A percentile compares a stretch with the other conserved stretches of the same genome.
phyloP scores from a whole-genome alignment of 1,140 invertebrate species.

The Melanaphis sacchari region DNA sequence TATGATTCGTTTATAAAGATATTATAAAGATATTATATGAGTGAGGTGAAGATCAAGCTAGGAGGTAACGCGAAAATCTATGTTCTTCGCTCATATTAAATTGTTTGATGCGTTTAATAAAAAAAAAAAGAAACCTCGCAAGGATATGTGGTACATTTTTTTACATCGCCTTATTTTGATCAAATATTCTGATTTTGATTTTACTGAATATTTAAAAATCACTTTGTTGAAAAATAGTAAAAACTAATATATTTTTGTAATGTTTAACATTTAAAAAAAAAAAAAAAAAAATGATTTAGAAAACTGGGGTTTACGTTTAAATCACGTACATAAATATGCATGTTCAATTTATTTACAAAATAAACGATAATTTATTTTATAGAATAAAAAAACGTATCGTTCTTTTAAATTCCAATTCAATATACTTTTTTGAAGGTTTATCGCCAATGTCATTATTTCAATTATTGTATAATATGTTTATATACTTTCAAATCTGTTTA shows the following conservation, averaged over 20 bases:
- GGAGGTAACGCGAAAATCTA: background rate
- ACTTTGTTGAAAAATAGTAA: background rate
- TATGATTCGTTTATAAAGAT: background rate
- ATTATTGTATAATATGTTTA: too few relatives aligned
- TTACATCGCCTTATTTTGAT: background rate
- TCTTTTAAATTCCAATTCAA: background rate
- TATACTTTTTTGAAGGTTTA: background rate
- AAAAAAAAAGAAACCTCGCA: background rate
- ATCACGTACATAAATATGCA: background rate
- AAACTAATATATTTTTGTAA: too few relatives aligned
- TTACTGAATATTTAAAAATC: background rate
- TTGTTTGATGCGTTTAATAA: background rate
- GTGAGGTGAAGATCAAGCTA: background rate
- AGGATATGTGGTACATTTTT: background rate
- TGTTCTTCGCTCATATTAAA: background rate
- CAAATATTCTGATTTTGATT: background rate
- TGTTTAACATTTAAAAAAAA: too few relatives aligned
- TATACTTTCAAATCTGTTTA: background rate
- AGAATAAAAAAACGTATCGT: background rate
- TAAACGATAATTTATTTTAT: background rate
- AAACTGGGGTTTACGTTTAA: background rate
- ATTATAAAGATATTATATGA: background rate
- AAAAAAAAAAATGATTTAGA: too few relatives aligned
- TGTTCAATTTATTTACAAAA: background rate
- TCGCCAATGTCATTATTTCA: background rate